Base-by-base conservation (phyloP, 2,113 vertebrate genomes). In the Phaetusa simplex region DNA sequence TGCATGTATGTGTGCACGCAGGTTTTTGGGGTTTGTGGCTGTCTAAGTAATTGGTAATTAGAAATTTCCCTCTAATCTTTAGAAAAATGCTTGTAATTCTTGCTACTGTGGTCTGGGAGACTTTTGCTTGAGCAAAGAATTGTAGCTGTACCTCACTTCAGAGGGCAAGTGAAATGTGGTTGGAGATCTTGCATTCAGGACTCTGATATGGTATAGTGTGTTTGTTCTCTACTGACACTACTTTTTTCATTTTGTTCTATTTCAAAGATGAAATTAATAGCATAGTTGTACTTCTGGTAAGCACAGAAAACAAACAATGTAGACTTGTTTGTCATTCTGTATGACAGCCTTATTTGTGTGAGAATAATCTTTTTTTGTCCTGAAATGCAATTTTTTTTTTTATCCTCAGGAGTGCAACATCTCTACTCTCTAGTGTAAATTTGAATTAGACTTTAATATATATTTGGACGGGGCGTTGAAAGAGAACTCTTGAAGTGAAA, bases 391-490 rank as follows among this genome's bases (percentile, higher is more conserved):
- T 86, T 66, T 88, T 45, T 88, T 50, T 88, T 50, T 67, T 79
- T 93, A 74, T 81, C 53, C 71, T 87, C 72, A 36, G 30, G 73
- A 89, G 40, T 72, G 36, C 36, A 27, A 65, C 49, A 56, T 72
- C 49, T 84, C 15, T 90, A 50, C 15, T 84, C 30, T 86, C 43
- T 56, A 79, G 56, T 74, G 53, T 27, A 89, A 24, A 86, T 85
- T 85, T 4, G 4, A 71, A 86, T 95, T 87, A 83, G 86, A 92
- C 49, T 93, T 94, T 71, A 92, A 87, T 85, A 26, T 61, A 21
- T 86, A 30, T 91, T 97, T 97, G 65, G n/a, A 67, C 88, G 61
- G 49, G 66, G 61, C 89, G 40, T 45, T 93, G 58, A 86, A 55
- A 83, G 36, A 32, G 49, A 86, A 11, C 11, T 78, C 26, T 92